phyloP scores from a whole-genome alignment of 2,888 invertebrate genomes.

The Lottia gigantea region DNA sequence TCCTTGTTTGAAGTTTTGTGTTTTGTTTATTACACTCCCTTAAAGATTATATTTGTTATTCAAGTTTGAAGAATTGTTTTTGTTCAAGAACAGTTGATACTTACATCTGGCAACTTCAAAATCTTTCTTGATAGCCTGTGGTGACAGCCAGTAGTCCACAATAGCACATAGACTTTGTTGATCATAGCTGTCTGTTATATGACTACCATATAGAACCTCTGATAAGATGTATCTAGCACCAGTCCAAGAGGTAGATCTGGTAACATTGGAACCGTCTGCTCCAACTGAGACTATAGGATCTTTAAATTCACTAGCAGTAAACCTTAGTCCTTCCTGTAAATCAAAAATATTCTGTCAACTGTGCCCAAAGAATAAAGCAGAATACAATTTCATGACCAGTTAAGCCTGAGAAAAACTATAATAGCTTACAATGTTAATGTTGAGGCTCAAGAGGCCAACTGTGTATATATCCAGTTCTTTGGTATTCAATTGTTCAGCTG shows the following conservation, averaged over 20 bases:
- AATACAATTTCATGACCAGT: too few relatives aligned
- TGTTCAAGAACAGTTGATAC: conserved; percentile 23
- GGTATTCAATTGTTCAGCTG: too few relatives aligned
- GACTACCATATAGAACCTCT: conserved; percentile 66
- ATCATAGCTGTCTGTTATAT: conserved; percentile 61
- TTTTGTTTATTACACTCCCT: too few relatives aligned
- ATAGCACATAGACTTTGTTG: conserved; percentile 63
- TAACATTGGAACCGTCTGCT: conserved; percentile 55
- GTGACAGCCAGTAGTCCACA: conserved; percentile 67
- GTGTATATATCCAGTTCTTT: too few relatives aligned
- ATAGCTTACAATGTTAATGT: too few relatives aligned
- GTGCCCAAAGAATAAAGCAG: too few relatives aligned
- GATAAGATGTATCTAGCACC: conserved; percentile 64
- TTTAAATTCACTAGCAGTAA: conserved; percentile 59
- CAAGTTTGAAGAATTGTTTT: too few relatives aligned
- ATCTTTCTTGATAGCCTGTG: conserved; percentile 66
- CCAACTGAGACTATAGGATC: conserved; percentile 53
- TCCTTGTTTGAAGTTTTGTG: too few relatives aligned
- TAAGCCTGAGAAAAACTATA: too few relatives aligned
- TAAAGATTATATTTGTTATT: too few relatives aligned
- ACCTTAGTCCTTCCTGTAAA: conserved; percentile 56
- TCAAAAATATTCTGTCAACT: neutral
- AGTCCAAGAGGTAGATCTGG: conserved; percentile 62
- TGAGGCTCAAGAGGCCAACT: too few relatives aligned
- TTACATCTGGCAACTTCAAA: conserved; percentile 67